These are phyloP conservation scores for Chrysopilus asiliformis DNA, from an alignment of 2,888 invertebrate genomes.

Conservation along the genomic window DNA sequence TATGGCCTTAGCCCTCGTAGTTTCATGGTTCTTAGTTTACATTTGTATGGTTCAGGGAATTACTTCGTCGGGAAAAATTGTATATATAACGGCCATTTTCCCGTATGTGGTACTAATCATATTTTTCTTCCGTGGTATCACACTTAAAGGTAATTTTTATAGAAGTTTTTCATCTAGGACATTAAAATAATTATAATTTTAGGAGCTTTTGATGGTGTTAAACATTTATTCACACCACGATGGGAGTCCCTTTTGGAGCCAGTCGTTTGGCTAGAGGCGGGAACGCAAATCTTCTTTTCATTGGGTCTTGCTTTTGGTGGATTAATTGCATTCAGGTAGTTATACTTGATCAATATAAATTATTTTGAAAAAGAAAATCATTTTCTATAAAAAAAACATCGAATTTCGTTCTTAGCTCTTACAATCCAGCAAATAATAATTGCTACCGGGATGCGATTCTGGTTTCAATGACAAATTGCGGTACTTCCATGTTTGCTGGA, in stretches of 20 bases:
- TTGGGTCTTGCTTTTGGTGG: slow-evolving; percentile 92
- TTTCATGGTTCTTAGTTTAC: slow-evolving; percentile 90
- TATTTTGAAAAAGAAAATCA: no score
- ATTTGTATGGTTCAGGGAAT: slow-evolving; percentile 97
- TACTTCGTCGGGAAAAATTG: slow-evolving; percentile 91
- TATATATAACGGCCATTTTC: slow-evolving; percentile 92
- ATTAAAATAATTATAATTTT: no score
- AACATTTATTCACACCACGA: slow-evolving; percentile 82
- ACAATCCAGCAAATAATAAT: slow-evolving; percentile 94
- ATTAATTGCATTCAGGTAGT: slow-evolving; percentile 73
- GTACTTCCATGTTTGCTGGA: slow-evolving; percentile 93
- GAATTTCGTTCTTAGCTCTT: slow-evolving; percentile 53
- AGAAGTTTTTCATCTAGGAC: background rate
- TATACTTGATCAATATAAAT: no score
- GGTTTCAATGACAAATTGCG: slow-evolving; percentile 85
- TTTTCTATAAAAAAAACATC: no score
- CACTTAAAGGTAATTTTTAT: slow-evolving; percentile 61
- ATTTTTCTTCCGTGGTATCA: slow-evolving; percentile 90
- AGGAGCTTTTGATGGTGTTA: slow-evolving; percentile 56
- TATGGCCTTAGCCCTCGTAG: slow-evolving; percentile 70
- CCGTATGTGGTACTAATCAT: slow-evolving; percentile 91
- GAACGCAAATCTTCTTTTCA: slow-evolving; percentile 95
- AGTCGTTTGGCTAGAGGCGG: slow-evolving; percentile 94
- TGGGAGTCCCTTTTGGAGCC: slow-evolving; percentile 86
- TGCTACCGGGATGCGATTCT: slow-evolving; percentile 87